Percentiles rank a stretch among this genome's conserved stretches.
These are phyloP conservation scores for Ophion slaviceki DNA, from an alignment of 2,888 invertebrate genomes.

Conservation along the genomic window DNA sequence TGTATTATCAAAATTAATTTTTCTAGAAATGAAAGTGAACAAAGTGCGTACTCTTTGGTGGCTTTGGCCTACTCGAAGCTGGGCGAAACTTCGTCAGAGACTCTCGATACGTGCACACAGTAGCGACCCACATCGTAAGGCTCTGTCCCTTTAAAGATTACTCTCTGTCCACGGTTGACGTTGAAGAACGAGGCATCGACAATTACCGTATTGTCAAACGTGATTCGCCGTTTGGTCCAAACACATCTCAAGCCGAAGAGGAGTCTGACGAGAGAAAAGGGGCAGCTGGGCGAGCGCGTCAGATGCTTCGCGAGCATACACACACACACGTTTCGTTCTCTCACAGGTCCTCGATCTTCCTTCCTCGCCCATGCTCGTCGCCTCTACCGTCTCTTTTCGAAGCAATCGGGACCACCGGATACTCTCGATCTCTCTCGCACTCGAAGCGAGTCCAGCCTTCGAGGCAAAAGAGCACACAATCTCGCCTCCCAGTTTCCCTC, in stretches of 20 bases:
- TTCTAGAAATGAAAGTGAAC: too few species aligned
- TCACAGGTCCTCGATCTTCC: conserved; percentile 28
- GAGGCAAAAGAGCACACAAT: conserved; percentile 34
- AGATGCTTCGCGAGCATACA: conserved; percentile 61
- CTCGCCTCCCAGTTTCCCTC: conserved; percentile 40
- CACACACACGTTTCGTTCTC: conserved; percentile 52
- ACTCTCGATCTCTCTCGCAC: conserved; percentile 39
- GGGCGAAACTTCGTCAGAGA: background rate
- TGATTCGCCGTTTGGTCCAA: conserved; percentile 72
- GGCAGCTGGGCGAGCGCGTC: conserved; percentile 67
- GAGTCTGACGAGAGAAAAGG: conserved; percentile 67
- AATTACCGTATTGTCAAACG: conserved; percentile 72
- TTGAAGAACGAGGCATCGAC: conserved; percentile 67
- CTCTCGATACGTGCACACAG: background rate
- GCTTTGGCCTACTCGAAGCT: background rate
- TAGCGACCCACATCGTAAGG: conserved; percentile 6
- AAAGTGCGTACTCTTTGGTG: too few species aligned
- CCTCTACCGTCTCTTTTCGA: conserved; percentile 52
- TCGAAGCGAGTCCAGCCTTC: conserved; percentile 26
- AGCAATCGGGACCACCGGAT: conserved; percentile 28
- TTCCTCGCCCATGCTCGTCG: conserved; percentile 16
- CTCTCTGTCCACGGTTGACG: conserved; percentile 41
- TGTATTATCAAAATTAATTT: too few species aligned
- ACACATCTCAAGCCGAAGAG: conserved; percentile 53
- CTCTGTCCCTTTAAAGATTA: conserved; percentile 50